Evolutionary conservation across 2,113 vertebrate species (phyloP).

Genomic region (Odobenus rosmarus): DNA sequence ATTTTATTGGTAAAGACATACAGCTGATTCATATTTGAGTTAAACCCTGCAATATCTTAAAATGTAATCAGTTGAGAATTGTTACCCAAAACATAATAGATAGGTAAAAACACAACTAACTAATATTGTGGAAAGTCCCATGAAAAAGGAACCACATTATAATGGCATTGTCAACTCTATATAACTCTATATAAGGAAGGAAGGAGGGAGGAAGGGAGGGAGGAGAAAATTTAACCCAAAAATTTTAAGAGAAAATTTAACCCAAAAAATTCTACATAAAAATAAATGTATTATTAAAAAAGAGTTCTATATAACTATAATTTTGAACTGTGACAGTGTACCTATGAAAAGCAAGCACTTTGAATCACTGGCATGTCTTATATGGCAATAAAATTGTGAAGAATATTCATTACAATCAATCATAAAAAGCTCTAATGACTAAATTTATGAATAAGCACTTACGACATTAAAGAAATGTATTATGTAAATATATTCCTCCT

Average conservation of each 20-base stretch:
- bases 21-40: neutral
- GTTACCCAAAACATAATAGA: neutral
- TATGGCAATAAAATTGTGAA: neutral
- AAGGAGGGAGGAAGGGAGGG: too few relatives aligned
- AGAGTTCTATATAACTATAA: neutral
- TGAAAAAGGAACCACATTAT: neutral
- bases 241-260: neutral
- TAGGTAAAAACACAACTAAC: neutral
- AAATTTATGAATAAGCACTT: neutral
- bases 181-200: too few relatives aligned
- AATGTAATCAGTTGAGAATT: neutral
- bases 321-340: neutral
- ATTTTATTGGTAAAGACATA: neutral
- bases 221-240: too few relatives aligned
- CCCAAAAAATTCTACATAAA: neutral
- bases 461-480: neutral
- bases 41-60: neutral
- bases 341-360: neutral
- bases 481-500: neutral
- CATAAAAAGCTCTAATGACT: neutral
- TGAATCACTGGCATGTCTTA: neutral
- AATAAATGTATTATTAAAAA: neutral
- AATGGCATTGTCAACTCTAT: neutral
- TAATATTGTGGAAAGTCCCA: neutral
- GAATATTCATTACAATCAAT: neutral